phyloP scores from a whole-genome alignment of 2,113 vertebrate genomes.

The Lucifuga dentata region DNA sequence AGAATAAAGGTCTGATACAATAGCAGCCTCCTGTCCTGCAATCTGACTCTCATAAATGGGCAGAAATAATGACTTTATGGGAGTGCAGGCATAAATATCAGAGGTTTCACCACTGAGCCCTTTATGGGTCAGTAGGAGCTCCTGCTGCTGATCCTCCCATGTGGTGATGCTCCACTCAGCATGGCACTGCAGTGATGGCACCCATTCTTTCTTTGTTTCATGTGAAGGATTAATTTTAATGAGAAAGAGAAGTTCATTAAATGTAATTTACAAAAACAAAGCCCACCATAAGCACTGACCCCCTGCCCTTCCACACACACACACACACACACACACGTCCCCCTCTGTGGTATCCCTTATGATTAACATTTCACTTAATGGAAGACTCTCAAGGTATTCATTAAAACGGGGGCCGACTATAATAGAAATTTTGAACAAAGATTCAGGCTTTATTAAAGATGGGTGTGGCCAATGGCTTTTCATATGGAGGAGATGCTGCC shows the following conservation, averaged over 20 bases:
- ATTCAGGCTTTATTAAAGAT: slow-evolving; percentile 63
- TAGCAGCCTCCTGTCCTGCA: slow-evolving; percentile 19
- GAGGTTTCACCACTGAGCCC: slow-evolving; percentile 19
- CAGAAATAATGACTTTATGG: slow-evolving; percentile 52
- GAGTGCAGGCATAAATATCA: slow-evolving; percentile 44
- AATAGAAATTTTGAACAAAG: slow-evolving; percentile 75
- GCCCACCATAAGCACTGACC: slow-evolving; percentile 31
- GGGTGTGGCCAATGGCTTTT: slow-evolving; percentile 78
- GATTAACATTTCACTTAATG: slow-evolving; percentile 71
- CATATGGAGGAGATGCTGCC: slow-evolving; percentile 67
- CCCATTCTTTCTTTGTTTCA: slow-evolving; percentile 47
- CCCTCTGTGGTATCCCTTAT: slow-evolving; percentile 29
- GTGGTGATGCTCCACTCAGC: slow-evolving; percentile 32
- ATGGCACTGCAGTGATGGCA: slow-evolving; percentile 5
- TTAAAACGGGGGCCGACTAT: slow-evolving; percentile 63
- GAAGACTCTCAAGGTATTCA: slow-evolving; percentile 64
- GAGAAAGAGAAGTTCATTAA: slow-evolving; percentile 56
- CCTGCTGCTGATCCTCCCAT: slow-evolving; percentile 50
- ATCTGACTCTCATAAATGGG: slow-evolving; percentile 41
- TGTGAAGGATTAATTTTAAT: slow-evolving; percentile 49
- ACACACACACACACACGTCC: slow-evolving; percentile 25
- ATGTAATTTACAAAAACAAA: slow-evolving; percentile 62
- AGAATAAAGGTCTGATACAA: slow-evolving; percentile 48
- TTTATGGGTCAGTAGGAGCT: slow-evolving; percentile 37
- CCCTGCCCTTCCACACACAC: slow-evolving; percentile 34